These are phyloP conservation scores for Smittia aterrima DNA, from an alignment of 2,888 invertebrate genomes.

Conservation along the genomic window DNA sequence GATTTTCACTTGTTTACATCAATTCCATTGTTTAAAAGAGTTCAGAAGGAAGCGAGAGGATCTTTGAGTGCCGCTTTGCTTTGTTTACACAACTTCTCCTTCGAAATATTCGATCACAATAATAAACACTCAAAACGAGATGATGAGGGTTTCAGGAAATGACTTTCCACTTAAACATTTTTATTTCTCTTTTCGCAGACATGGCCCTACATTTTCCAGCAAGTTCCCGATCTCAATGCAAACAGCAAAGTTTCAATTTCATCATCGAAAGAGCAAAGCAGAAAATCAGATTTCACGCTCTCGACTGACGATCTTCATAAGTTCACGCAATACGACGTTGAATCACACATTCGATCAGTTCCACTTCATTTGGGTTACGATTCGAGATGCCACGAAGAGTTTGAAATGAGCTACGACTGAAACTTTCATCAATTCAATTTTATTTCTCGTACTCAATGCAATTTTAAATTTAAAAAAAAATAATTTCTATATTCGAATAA, in stretches of 20 bases:
- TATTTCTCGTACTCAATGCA: not conserved
- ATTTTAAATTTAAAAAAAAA: not conserved
- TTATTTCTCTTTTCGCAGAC: slow-evolving; percentile 23
- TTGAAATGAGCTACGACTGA: slow-evolving; percentile 16
- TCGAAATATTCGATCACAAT: slow-evolving; percentile 8
- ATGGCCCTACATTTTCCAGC: slow-evolving; percentile 36
- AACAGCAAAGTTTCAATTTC: slow-evolving; percentile 14
- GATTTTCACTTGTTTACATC: not conserved
- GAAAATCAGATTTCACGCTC: not conserved
- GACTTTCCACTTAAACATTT: not conserved
- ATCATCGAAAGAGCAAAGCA: not conserved
- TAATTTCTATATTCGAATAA: not conserved
- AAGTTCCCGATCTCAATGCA: slow-evolving; percentile 23
- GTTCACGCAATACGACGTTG: not conserved
- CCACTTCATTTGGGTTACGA: not conserved
- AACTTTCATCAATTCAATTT: too few relatives aligned
- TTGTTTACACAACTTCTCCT: slow-evolving; percentile 20
- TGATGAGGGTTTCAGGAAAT: slow-evolving; percentile 29
- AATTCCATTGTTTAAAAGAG: not conserved
- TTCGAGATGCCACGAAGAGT: not conserved
- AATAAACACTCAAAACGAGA: slow-evolving; percentile 34
- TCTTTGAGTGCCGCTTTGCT: slow-evolving; percentile 24
- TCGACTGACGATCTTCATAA: slow-evolving; percentile 16
- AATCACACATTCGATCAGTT: not conserved
- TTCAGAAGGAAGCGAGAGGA: not conserved